A percentile compares a stretch with the other conserved stretches of the same genome.
Conservation (phyloP, 2,797 vertebrate genomes). For the Erethizon dorsatum region DNA sequence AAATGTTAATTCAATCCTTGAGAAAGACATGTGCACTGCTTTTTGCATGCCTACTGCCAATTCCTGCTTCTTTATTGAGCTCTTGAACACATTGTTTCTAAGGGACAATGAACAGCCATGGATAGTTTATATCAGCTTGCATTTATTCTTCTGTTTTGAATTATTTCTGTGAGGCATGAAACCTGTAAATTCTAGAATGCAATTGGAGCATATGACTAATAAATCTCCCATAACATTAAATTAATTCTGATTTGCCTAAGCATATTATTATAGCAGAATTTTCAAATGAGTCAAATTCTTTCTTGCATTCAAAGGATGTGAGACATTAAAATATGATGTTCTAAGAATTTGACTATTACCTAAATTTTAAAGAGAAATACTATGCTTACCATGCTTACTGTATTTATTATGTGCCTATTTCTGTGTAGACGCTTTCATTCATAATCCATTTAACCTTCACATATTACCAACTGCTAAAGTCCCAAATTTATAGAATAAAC, state of each 20-base stretch:
- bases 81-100: neutral
- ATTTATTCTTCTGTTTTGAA: neutral
- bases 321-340: neutral
- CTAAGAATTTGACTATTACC: neutral
- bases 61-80: neutral
- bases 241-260: constrained; percentile 14
- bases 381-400: neutral
- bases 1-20: neutral
- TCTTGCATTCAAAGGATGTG: neutral
- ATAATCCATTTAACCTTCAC: neutral
- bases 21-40: neutral
- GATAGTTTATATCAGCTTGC: neutral
- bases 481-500: neutral
- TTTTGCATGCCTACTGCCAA: neutral
- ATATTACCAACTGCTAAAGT: neutral
- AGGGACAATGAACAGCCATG: neutral
- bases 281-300: constrained; percentile 11
- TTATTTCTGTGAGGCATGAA: neutral
- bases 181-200: neutral
- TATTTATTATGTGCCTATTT: neutral
- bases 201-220: neutral
- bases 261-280: neutral
- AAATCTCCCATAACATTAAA: neutral
- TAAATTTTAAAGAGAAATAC: neutral
- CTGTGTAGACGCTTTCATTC: neutral